Evolutionary conservation across 2,797 vertebrate genomes (phyloP), one percentile per base, ranked within the genome.

Genomic region (Myotis vivesi): DNA sequence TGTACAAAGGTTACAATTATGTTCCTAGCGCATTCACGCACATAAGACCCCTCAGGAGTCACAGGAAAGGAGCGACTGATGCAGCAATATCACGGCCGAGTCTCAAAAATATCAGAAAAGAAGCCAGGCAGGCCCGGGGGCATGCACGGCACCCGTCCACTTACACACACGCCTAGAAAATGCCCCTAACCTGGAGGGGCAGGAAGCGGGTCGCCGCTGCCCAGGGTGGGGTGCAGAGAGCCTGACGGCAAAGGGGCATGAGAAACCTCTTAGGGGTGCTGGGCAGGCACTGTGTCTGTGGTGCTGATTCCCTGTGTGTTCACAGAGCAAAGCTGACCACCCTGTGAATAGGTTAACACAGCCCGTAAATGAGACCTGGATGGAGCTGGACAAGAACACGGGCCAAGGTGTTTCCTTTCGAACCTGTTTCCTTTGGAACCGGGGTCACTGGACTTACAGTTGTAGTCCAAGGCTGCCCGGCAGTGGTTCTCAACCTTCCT

Each of bases 91-190:
- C 28, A 41, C 0, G 62, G n/a, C 62, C 20, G 7, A 20, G 25
- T 88, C 81, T 90, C 46, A 53, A 73, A 87, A 77, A 62, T 30
- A 51, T 13, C 17, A 59, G n/a, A 66, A 87, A 84, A 82, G 81
- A 79, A 59, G 8, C 20, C 64, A 64, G 57, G 36, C 38, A n/a
- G 51, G 23, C 13, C 2, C 5, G 25, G 49, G 16, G 25, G 3
- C 25, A 22, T 8, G 25, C 17, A 12, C 0, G 15, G 13, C 4
- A 13, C 0, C 6, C 46, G 16, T 81, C 44, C 2, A 23, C 8
- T 44, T 85, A 28, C 0, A 5, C 2, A 12, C 20, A 41, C 23
- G 28, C n/a, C 86, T 44, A 66, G 68, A 79, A 92, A 75, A 79
- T 9, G 36, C 15, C 15, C 20, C 68, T 25, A 4, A 36, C 15